Base-by-base conservation (phyloP, 2,797 vertebrate species). In the Tadarida brasiliensis region DNA sequence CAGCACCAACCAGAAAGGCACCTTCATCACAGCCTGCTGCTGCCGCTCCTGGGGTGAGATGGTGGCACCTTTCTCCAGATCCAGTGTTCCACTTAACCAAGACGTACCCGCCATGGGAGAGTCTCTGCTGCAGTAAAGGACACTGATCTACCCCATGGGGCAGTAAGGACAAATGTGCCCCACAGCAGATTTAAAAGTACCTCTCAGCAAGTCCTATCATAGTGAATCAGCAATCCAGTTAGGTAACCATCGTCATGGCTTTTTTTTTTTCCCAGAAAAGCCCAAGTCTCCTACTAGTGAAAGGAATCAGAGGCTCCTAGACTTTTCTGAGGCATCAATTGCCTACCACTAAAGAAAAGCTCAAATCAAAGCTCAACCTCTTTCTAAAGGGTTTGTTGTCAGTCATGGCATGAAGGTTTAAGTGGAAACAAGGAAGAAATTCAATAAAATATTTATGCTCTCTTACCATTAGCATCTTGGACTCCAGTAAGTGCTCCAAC, bases 401-500 rank as follows among this genome's bases (percentile, higher is more conserved):
- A 91, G 77, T 65, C 91, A 56, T 83, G 86, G 89, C 63, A 56
- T 59, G 59, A 95, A 96, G 90, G 61, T 94, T 97, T 95, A 92
- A 88, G 87, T 90, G 71, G 95, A 95, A 89, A 97, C 76, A 89
- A 77, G 87, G 87, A 96, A 94, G 76, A 95, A 93, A 94, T 33
- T 68, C 84, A 91, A 96, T 94, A 63, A 94, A 93, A 87, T 95
- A 94, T 97, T 93, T 47, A 95, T 93, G 59, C 30, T 30, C 63
- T 93, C 98, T 98, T 99, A 99, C 99, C 99, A 97, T 99, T 99
- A 98, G 99, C 99, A 98, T 99, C 99, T 97, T 99, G 99, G 96
- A 99, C 99, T 88, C 99, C 99, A 0, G 99, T 99, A 96, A 99
- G 99, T 0, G 99, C 99, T 97, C 99, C 99, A 0, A 99, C 99